A percentile compares a stretch with the other conserved stretches of the same genome.
phyloP scores from a whole-genome alignment of 2,888 invertebrate species.

The Epinotia nisella region DNA sequence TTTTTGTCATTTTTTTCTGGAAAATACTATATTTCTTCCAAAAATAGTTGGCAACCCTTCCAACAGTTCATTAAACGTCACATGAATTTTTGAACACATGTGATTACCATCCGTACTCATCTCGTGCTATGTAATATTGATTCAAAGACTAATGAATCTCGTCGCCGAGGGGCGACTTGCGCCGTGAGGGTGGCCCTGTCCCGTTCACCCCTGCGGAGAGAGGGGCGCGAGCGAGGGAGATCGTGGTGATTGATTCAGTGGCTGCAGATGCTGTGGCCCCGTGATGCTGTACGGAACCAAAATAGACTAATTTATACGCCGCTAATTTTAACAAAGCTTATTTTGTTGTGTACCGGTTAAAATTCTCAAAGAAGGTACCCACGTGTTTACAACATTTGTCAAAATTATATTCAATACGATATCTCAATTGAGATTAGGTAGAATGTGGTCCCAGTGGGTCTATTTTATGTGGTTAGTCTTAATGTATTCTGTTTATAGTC shows the following conservation, averaged over 20 bases:
- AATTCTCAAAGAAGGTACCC: neutral
- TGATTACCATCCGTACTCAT: constrained; percentile 29
- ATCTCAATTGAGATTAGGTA: neutral
- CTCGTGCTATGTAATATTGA: constrained; percentile 64
- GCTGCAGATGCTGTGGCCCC: constrained; percentile 75
- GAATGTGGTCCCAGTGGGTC: neutral
- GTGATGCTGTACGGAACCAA: constrained; percentile 55
- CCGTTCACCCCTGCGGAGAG: constrained; percentile 51
- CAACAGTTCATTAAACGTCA: neutral
- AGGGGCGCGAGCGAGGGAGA: constrained; percentile 59
- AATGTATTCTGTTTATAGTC: too few species aligned
- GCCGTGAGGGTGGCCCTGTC: constrained; percentile 64
- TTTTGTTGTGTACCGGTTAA: neutral
- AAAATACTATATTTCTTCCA: too few species aligned
- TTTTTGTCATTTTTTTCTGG: too few species aligned
- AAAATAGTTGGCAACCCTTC: too few species aligned
- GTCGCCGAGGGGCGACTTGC: constrained; percentile 66
- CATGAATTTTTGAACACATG: constrained; percentile 23
- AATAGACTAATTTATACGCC: neutral
- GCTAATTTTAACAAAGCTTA: neutral
- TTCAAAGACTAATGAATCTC: constrained; percentile 61
- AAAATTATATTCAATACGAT: neutral
- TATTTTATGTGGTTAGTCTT: neutral
- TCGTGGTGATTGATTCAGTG: constrained; percentile 69
- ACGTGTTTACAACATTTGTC: neutral